Evolutionary conservation across 2,888 invertebrate genomes (phyloP).

Genomic region (Pterostichus niger): DNA sequence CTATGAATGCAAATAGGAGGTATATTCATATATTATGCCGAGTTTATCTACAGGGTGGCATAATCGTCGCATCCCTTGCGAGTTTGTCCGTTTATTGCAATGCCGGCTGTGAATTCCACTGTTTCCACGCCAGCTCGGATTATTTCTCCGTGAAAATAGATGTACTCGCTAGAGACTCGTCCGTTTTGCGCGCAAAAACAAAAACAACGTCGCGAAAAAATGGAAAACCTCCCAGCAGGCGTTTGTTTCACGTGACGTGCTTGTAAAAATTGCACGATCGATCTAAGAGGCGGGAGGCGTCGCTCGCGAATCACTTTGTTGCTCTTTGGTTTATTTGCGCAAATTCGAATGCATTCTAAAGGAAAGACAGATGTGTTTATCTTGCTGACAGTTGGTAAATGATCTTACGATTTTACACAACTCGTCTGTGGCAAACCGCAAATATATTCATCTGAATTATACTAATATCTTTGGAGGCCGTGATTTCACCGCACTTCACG

Average conservation of each 20-base stretch:
- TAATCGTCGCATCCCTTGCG: neutral
- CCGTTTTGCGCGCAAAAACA: slow-evolving; percentile 49
- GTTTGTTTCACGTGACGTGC: slow-evolving; percentile 49
- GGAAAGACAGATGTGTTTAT: no score
- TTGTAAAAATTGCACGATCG: slow-evolving; percentile 48
- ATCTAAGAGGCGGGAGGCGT: neutral
- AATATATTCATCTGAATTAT: no score
- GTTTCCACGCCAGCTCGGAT: slow-evolving; percentile 47
- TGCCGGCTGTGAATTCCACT: slow-evolving; percentile 4
- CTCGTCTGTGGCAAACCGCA: no score
- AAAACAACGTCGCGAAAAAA: slow-evolving; percentile 53
- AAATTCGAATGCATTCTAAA: no score
- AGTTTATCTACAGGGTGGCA: neutral
- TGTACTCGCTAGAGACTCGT: slow-evolving; percentile 59
- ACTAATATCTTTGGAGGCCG: no score
- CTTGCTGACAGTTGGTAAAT: no score
- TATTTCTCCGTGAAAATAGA: slow-evolving; percentile 55
- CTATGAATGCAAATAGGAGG: slow-evolving; percentile 1
- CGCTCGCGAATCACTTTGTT: neutral
- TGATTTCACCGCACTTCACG: no score
- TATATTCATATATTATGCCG: slow-evolving; percentile 11
- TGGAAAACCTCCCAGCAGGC: slow-evolving; percentile 42
- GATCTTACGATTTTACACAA: no score
- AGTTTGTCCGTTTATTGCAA: neutral
- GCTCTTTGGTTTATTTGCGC: slow-evolving; percentile 16